Evolutionary conservation across 2,797 vertebrate species (phyloP).

Genomic region (Phrynocephalus guinanensis): DNA sequence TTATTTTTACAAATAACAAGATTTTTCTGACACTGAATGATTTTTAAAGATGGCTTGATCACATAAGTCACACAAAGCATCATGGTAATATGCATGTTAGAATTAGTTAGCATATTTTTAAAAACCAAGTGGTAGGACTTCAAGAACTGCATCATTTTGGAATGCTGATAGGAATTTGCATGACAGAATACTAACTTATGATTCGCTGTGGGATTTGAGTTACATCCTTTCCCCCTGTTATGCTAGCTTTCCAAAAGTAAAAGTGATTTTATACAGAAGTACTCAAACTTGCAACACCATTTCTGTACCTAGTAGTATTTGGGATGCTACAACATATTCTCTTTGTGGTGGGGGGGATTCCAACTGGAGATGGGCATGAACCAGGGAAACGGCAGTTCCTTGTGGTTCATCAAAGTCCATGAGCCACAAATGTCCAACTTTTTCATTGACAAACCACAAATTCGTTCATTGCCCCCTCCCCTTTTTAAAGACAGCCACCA

Average conservation of each 20-base stretch:
- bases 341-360: no score
- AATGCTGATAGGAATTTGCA: not conserved
- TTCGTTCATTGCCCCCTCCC: no score
- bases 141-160: no score
- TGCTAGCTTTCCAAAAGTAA: not conserved
- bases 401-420: not conserved
- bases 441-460: no score
- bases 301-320: not conserved
- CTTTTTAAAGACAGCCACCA: no score
- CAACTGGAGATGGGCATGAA: no score
- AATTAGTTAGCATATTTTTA: not conserved
- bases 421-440: not conserved
- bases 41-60: slow-evolving; percentile 15
- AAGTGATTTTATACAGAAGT: not conserved
- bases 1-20: not conserved
- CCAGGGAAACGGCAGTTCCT: no score
- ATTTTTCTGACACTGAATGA: slow-evolving; percentile 28
- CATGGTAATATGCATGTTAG: not conserved
- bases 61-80: slow-evolving; percentile 8
- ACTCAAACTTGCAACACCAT: not conserved
- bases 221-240: not conserved
- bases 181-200: not conserved
- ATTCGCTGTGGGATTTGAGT: not conserved
- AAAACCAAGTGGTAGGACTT: not conserved
- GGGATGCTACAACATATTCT: not conserved